These are phyloP conservation scores for Tetramorium simillimum DNA, from an alignment of 1,140 invertebrate species.

Conservation along the genomic window DNA sequence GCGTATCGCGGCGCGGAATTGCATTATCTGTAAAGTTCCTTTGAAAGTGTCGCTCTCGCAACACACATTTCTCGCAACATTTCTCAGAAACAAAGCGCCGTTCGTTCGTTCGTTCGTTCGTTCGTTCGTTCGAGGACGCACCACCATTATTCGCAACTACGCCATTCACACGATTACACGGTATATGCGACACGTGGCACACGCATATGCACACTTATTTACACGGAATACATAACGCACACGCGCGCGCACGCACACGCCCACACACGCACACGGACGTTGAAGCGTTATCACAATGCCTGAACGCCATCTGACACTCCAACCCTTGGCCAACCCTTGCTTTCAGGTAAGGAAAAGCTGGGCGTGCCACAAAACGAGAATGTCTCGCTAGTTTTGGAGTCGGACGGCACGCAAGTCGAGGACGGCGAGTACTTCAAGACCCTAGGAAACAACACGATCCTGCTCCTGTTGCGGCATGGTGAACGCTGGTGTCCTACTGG, in stretches of 20 bases:
- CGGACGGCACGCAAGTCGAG: constrained; percentile 97
- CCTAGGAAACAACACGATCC: constrained; percentile 95
- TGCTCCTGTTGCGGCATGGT: constrained; percentile 93
- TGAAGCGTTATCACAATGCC: constrained; percentile 27
- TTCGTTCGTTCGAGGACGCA: constrained; percentile 49
- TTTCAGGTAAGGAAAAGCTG: constrained; percentile 94
- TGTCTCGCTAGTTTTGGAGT: constrained; percentile 95
- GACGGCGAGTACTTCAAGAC: constrained; percentile 97
- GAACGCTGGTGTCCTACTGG: constrained; percentile 96
- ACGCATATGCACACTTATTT: not conserved
- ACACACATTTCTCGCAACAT: constrained; percentile 58
- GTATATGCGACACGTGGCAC: constrained; percentile 54
- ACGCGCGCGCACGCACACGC: not conserved
- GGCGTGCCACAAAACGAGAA: constrained; percentile 93
- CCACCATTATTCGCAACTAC: constrained; percentile 54
- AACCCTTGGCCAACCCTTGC: not conserved
- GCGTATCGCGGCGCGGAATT: constrained; percentile 51
- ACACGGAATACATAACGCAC: not conserved
- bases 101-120: constrained; percentile 38
- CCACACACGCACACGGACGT: not conserved
- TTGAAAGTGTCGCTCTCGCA: constrained; percentile 58
- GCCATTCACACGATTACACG: constrained; percentile 53
- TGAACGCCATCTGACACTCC: constrained; percentile 9
- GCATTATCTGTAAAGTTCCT: constrained; percentile 60
- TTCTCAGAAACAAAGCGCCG: constrained; percentile 56